Percentiles rank a stretch among this genome's conserved stretches.
Conservation (phyloP, 2,888 invertebrate genomes). For the Eugnorisma glareosa region DNA sequence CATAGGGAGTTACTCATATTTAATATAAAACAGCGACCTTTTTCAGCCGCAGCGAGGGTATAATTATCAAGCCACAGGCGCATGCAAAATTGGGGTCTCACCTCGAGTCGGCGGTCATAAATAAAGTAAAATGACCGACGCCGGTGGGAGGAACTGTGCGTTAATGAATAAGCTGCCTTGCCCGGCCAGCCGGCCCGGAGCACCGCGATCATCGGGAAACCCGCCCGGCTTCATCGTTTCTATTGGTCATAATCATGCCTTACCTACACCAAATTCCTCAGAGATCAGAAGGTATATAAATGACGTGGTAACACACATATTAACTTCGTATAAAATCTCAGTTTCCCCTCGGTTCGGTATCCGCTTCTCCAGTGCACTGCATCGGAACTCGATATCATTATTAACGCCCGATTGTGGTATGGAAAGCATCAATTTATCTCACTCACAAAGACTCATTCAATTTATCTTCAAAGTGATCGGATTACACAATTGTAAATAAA, state of each 20-base stretch:
- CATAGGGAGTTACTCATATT: slow-evolving; percentile 74
- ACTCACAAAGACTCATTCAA: slow-evolving; percentile 78
- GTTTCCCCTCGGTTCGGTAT: slow-evolving; percentile 48
- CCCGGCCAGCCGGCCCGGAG: slow-evolving; percentile 61
- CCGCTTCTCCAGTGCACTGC: slow-evolving; percentile 34
- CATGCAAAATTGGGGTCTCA: slow-evolving; percentile 91
- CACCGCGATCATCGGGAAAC: slow-evolving; percentile 48
- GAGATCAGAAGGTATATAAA: slow-evolving; percentile 29
- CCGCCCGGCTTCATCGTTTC: slow-evolving; percentile 53
- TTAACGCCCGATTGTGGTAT: slow-evolving; percentile 74
- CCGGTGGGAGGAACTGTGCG: slow-evolving; percentile 86
- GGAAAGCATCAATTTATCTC: slow-evolving; percentile 80
- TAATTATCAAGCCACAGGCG: slow-evolving; percentile 88
- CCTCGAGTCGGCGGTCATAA: slow-evolving; percentile 87
- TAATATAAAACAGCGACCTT: slow-evolving; percentile 87
- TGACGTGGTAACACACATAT: slow-evolving; percentile 22
- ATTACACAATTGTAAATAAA: slow-evolving; percentile 88
- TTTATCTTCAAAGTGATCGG: slow-evolving; percentile 80
- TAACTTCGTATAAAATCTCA: slow-evolving; percentile 42
- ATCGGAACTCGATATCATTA: slow-evolving; percentile 70
- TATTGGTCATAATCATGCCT: slow-evolving; percentile 55
- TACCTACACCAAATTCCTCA: slow-evolving; percentile 24
- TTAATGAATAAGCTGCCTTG: slow-evolving; percentile 86
- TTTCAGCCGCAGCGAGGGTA: slow-evolving; percentile 86
- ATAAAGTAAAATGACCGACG: slow-evolving; percentile 88